Conservation (phyloP, 2,888 invertebrate species). For the Alentia gelatinosa region DNA sequence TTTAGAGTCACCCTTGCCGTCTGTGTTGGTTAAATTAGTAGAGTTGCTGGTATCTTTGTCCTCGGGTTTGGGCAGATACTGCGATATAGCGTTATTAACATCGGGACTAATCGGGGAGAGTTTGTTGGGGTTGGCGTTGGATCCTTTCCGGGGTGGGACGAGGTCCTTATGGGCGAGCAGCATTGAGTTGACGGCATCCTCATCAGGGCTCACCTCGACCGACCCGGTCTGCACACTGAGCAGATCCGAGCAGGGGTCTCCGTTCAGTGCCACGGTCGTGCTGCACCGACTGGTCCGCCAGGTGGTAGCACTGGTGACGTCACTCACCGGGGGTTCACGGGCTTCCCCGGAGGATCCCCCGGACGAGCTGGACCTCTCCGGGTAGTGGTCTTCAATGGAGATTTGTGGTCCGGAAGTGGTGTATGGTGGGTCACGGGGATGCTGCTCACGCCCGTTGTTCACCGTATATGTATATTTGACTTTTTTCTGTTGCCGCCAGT, state of each 20-base stretch:
- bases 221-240: background rate
- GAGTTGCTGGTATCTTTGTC: no score
- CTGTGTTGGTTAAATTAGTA: no score
- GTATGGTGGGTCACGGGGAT: background rate
- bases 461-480: background rate
- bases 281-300: background rate
- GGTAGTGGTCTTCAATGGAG: background rate
- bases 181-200: background rate
- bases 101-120: background rate
- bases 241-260: background rate
- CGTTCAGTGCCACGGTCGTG: background rate
- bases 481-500: slow-evolving; percentile 13
- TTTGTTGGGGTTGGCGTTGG: slow-evolving; percentile 15
- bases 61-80: background rate
- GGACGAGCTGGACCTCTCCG: background rate
- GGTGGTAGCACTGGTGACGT: background rate
- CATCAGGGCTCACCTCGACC: background rate
- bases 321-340: background rate
- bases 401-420: background rate
- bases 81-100: background rate
- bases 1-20: no score
- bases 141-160: slow-evolving; percentile 23
- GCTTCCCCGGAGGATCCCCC: background rate
- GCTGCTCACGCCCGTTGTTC: background rate
- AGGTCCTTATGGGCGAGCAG: background rate